Evolutionary conservation across 2,113 vertebrate genomes (phyloP).

Genomic region (Thermophis baileyi): DNA sequence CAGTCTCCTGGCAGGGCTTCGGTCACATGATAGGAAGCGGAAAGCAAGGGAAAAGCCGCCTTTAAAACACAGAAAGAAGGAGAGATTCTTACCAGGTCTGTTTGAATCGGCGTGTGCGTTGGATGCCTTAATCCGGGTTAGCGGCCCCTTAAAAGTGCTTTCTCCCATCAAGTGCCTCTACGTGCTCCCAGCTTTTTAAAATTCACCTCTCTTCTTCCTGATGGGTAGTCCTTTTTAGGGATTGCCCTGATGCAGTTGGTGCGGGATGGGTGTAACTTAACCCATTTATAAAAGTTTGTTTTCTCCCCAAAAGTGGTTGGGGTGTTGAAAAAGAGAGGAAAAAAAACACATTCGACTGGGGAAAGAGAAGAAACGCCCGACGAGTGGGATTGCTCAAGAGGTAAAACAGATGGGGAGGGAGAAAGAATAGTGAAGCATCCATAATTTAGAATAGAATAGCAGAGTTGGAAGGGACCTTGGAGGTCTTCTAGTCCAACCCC

Average conservation of each 20-base stretch:
- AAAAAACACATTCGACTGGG: background rate
- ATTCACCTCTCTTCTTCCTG: background rate
- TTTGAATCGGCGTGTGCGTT: rapidly evolving
- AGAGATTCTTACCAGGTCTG: no score
- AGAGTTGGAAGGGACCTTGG: no score
- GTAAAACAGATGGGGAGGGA: background rate
- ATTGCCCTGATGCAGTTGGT: background rate
- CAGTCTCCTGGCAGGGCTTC: background rate
- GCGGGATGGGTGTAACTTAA: background rate
- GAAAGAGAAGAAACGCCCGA: background rate
- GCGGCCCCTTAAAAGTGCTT: background rate
- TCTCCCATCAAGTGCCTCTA: no score
- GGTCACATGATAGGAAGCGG: slow-evolving; percentile 19
- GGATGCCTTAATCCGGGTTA: background rate
- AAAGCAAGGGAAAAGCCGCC: slow-evolving; percentile 12
- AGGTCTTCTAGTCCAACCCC: no score
- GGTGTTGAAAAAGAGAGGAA: background rate
- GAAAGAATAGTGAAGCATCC: no score
- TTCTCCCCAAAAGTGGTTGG: background rate
- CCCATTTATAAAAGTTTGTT: background rate
- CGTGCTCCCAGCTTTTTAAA: background rate
- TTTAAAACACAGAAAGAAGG: background rate
- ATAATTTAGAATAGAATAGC: background rate
- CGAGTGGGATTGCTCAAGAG: background rate
- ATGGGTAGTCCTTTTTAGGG: no score